phyloP scores from a whole-genome alignment of 2,888 invertebrate species.

The Patella caerulea region DNA sequence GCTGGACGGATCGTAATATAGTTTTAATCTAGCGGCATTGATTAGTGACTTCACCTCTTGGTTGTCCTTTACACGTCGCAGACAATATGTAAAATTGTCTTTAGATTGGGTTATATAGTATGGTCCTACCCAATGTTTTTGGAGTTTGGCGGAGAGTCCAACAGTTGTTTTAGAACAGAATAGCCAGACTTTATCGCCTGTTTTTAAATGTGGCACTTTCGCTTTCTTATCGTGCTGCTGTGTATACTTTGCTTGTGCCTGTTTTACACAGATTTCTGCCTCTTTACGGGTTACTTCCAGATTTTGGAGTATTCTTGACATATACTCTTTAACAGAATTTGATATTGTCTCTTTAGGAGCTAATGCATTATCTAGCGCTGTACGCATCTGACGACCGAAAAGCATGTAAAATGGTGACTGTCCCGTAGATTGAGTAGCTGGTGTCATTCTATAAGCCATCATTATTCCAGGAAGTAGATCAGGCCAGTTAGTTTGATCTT shows the following conservation, averaged over 20 bases:
- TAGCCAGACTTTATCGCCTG: too few relatives aligned
- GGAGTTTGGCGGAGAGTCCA: too few relatives aligned
- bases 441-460: constrained; percentile 17
- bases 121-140: constrained; percentile 18
- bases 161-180: too few relatives aligned
- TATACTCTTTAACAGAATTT: not conserved
- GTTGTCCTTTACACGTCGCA: not conserved
- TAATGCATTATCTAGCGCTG: constrained; percentile 12
- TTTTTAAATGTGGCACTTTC: too few relatives aligned
- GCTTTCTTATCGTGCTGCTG: too few relatives aligned
- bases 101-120: constrained; percentile 23
- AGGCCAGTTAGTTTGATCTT: constrained; percentile 14
- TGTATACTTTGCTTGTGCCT: constrained; percentile 13
- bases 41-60: constrained; percentile 19
- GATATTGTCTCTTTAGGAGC: constrained; percentile 11
- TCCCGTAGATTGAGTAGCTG: constrained; percentile 16
- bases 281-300: constrained; percentile 12
- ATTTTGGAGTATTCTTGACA: constrained; percentile 13
- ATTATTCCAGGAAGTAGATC: constrained; percentile 19
- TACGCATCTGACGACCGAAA: constrained; percentile 18
- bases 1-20: not conserved
- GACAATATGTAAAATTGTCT: constrained; percentile 27
- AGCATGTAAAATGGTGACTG: constrained; percentile 22
- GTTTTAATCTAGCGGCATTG: constrained; percentile 28
- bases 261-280: constrained; percentile 6